Base-by-base conservation (phyloP, 2,888 invertebrate species). In the Ophioninae sp. region DNA sequence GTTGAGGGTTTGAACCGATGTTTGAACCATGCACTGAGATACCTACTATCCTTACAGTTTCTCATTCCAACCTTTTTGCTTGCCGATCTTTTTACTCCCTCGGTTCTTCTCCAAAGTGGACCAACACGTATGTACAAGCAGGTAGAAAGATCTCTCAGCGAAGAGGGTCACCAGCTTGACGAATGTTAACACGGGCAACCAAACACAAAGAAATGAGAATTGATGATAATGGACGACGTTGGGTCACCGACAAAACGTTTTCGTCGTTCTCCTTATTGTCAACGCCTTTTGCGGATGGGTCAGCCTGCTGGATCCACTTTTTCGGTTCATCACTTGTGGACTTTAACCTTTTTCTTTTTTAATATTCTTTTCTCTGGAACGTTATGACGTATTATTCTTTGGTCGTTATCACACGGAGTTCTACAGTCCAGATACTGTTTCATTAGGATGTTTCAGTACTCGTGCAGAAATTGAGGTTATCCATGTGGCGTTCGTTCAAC, bases 1-100 rank as follows among this genome's bases (percentile, higher is more conserved):
- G 41, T 22, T 39, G 58, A 39, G 3, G 80, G 77, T 56, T 30
- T 56, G 77, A 78, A 80, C 73, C 56, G 58, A 63, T 64, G 74
- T 63, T 74, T 56, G 59, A 82, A 82, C 82, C 68, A 65, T 64
- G 76, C 65, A 56, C 79, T 56, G 73, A 77, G 68, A 81, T 77
- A 78, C 59, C 79, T 59, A 44, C 44, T 13, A 44, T 44, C 44
- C 69, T 73, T 79, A 72, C 68, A 58, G 23, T 20, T n/a, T n/a
- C 44, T 30, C 39, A 22, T 83, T 83, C 68, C 63, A 72, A 69
- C 65, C 63, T 58, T 41, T 13, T 3, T 20, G 9, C 76, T 23
- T 17, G 58, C 22, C 17, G n/a, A 30, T 51, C 74, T 44, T n/a
- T 22, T 10, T 37, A 30, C 51, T 10, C 8, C 56, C 13, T 30